Conservation (phyloP, 2,888 invertebrate species). For the Yponomeuta sedellus region DNA sequence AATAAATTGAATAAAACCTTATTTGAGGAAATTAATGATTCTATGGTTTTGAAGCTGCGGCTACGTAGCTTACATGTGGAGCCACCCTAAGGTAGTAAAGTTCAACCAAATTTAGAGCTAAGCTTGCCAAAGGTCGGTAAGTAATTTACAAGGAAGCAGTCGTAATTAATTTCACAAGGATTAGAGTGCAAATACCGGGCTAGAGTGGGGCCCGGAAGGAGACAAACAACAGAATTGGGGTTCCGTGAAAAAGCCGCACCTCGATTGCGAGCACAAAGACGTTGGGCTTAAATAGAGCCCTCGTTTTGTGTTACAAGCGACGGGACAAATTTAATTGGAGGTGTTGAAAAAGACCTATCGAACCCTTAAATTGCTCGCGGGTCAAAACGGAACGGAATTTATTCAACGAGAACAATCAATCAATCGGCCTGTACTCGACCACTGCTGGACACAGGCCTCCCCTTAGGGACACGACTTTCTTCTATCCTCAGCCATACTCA, state of each 20-base stretch:
- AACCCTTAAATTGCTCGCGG: neutral
- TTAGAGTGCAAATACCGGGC: conserved; percentile 62
- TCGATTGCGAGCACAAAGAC: conserved; percentile 6
- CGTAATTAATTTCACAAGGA: conserved; percentile 70
- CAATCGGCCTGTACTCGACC: no score
- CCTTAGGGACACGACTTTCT: no score
- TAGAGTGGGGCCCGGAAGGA: conserved; percentile 48
- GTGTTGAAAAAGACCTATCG: neutral
- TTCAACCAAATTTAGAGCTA: conserved; percentile 39
- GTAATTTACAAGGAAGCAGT: conserved; percentile 44
- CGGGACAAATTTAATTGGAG: conserved; percentile 3
- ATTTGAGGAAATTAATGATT: neutral
- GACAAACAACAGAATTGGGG: conserved; percentile 27
- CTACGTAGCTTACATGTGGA: neutral
- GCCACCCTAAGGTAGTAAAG: conserved; percentile 11
- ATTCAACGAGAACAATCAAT: no score
- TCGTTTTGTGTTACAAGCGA: neutral
- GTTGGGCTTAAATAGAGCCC: conserved; percentile 2
- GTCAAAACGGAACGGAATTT: neutral
- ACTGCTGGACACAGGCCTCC: no score
- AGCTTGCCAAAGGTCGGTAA: conserved; percentile 42
- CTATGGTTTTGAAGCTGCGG: neutral
- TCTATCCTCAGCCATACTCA: no score
- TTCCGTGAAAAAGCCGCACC: conserved; percentile 8
- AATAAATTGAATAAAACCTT: neutral